Evolutionary conservation across 2,797 vertebrate genomes (phyloP).

Genomic region (Crenichthys baileyi): DNA sequence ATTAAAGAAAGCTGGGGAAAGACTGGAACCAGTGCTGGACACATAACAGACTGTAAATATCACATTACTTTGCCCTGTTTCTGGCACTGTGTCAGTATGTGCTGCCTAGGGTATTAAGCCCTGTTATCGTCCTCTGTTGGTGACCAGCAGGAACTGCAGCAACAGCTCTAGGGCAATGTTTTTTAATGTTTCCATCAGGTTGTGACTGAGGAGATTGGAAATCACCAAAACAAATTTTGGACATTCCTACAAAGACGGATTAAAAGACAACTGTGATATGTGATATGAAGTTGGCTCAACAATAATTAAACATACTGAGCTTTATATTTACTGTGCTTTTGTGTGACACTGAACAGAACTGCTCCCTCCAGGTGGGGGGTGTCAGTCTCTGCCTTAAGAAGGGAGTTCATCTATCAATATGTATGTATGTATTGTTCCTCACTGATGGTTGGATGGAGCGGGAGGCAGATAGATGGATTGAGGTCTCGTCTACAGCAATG

Average conservation of each 20-base stretch:
- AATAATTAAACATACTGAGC: neutral
- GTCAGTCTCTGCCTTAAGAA: neutral
- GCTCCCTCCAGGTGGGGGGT: neutral
- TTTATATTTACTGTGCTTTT: neutral
- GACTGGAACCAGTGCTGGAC: conserved; percentile 52
- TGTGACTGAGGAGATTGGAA: neutral
- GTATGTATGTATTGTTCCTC: neutral
- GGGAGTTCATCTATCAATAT: no score
- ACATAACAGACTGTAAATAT: conserved; percentile 61
- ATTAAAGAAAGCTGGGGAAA: conserved; percentile 57
- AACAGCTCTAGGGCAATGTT: neutral
- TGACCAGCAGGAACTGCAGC: conserved; percentile 53
- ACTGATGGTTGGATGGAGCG: neutral
- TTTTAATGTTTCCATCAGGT: neutral
- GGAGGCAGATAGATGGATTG: neutral
- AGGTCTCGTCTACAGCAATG: neutral
- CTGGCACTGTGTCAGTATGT: conserved; percentile 48
- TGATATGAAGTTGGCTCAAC: neutral
- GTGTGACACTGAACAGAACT: neutral
- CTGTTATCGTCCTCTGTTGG: conserved; percentile 69
- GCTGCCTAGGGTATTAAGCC: conserved; percentile 34
- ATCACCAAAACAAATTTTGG: neutral
- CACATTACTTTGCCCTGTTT: conserved; percentile 55
- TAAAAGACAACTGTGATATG: neutral
- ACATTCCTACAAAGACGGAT: neutral